Evolutionary conservation across 2,113 vertebrate species (phyloP).

Genomic region (Ciconia boyciana): DNA sequence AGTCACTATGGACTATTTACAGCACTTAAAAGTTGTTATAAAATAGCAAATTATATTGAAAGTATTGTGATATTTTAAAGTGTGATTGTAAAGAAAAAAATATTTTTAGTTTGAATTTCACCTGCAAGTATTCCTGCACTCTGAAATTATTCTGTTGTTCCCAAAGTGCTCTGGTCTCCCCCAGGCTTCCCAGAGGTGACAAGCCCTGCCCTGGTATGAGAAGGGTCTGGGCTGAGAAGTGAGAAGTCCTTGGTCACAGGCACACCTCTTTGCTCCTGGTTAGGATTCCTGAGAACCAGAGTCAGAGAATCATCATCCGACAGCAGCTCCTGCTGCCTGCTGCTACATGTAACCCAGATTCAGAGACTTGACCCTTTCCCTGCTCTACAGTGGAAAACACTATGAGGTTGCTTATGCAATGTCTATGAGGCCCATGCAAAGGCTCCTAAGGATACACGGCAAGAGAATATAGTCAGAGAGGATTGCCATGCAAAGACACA

Average conservation of each 20-base stretch:
- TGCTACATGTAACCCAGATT: neutral
- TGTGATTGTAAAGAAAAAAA: neutral
- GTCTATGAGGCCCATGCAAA: neutral
- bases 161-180: accelerated
- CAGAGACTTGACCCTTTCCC: neutral
- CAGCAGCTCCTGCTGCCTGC: neutral
- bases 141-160: neutral
- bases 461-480: neutral
- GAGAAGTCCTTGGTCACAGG: neutral
- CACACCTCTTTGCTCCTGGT: neutral
- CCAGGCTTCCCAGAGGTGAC: neutral
- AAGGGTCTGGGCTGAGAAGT: neutral
- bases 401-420: neutral
- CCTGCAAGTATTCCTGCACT: neutral
- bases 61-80: neutral
- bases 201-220: neutral
- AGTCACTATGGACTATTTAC: neutral
- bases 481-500: neutral
- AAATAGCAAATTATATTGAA: neutral
- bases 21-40: neutral
- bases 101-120: neutral
- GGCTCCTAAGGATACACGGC: neutral
- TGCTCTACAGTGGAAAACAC: neutral
- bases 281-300: neutral
- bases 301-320: neutral